A percentile compares a stretch with the other conserved stretches of the same genome.
These are phyloP conservation scores for Melieria omissa DNA, from an alignment of 2,888 invertebrate species.

Conservation along the genomic window DNA sequence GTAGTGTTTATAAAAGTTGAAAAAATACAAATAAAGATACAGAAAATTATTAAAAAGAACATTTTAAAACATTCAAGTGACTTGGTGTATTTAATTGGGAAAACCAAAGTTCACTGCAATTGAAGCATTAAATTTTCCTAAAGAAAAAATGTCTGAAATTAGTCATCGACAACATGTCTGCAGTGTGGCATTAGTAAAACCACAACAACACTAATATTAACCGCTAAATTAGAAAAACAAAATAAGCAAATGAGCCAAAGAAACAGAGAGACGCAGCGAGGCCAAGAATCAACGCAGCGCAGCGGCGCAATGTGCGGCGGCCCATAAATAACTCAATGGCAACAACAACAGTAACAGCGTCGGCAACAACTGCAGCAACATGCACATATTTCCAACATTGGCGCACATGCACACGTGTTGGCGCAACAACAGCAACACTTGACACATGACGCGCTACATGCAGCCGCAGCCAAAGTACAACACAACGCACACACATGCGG, in stretches of 20 bases:
- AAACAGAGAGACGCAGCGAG: background rate
- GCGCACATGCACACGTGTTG: too few relatives aligned
- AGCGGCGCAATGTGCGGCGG: background rate
- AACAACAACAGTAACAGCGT: background rate
- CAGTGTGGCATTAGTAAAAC: slow-evolving; percentile 9
- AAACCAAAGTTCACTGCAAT: too few relatives aligned
- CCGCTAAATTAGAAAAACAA: background rate
- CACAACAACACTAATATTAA: slow-evolving; percentile 12
- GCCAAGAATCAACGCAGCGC: background rate
- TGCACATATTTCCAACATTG: background rate
- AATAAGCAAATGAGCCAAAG: too few relatives aligned
- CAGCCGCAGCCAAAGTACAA: background rate
- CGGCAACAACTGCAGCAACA: background rate
- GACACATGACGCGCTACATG: background rate
- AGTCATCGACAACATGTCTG: slow-evolving; percentile 22
- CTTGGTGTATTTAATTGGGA: too few relatives aligned
- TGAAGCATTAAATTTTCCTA: too few relatives aligned
- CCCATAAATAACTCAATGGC: background rate
- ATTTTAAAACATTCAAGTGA: too few relatives aligned
- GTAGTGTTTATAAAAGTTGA: too few relatives aligned
- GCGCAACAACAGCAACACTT: background rate
- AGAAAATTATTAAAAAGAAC: too few relatives aligned
- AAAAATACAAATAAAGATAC: too few relatives aligned
- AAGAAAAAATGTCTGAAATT: background rate
- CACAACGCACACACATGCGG: background rate